Conservation (phyloP, 2,888 invertebrate species). For the Pharmacophagus antenor region DNA sequence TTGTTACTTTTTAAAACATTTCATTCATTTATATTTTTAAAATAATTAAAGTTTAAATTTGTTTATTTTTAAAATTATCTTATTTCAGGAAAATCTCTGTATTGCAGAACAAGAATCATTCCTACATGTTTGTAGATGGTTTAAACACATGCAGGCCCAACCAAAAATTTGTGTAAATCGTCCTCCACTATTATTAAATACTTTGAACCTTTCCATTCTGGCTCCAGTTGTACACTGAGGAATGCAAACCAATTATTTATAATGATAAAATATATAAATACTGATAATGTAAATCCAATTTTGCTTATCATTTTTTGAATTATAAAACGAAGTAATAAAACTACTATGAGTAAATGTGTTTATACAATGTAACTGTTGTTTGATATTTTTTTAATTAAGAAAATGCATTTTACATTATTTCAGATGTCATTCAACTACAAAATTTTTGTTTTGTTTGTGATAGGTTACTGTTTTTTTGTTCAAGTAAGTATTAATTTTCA, state of each 20-base stretch:
- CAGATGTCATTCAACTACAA: not conserved
- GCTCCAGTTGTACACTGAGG: slow-evolving; percentile 65
- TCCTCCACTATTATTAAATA: slow-evolving; percentile 55
- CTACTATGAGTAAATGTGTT: slow-evolving; percentile 19
- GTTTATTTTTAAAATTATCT: slow-evolving; percentile 25
- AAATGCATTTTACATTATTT: slow-evolving; percentile 3
- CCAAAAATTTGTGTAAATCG: slow-evolving; percentile 75
- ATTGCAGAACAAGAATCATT: slow-evolving; percentile 85
- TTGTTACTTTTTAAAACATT: no score
- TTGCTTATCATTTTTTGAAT: slow-evolving; percentile 1
- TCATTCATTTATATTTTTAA: no score
- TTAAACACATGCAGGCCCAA: slow-evolving; percentile 87
- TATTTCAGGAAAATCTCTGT: slow-evolving; percentile 82
- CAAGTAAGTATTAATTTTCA: slow-evolving; percentile 7
- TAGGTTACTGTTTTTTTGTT: not conserved
- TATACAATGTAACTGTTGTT: not conserved
- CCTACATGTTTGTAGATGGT: slow-evolving; percentile 88
- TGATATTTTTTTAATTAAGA: slow-evolving; percentile 7
- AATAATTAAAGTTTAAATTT: slow-evolving; percentile 22
- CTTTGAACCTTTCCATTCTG: slow-evolving; percentile 54
- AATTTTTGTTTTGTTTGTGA: not conserved
- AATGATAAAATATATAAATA: no score
- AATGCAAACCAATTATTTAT: no score
- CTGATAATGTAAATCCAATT: not conserved
- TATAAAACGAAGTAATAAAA: slow-evolving; percentile 16